Base-by-base conservation (phyloP, 2,888 invertebrate genomes). In the Cosmopolites sordidus region DNA sequence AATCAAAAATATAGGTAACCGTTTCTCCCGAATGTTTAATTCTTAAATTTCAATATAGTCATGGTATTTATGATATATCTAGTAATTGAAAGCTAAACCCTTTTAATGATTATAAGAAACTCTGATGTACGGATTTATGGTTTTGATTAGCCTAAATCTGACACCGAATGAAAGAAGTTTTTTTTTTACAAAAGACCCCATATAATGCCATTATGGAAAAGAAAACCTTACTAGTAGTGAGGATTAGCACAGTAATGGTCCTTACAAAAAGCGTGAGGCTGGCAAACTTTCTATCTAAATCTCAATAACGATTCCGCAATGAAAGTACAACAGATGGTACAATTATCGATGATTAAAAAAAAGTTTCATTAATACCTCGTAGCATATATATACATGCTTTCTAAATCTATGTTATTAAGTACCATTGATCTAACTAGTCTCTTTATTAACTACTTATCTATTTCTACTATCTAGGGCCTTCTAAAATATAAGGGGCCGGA, bases 261-360 rank as follows among this genome's bases (percentile, higher is more conserved):
- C 49, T 58, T 61, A 65, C 62, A 65, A 64, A 62, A 71, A 71
- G 70, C 71, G 65, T 67, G 72, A 69, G 73, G 74, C 72, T 73
- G 74, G 74, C 74, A 73, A 74, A 73, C 73, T 72, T 69, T 60
- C 51, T 58, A 33, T 33, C 33, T 33, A 33, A 12, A 22, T 22
- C 22, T 22, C 22, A n/a, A 33, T 33, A 12, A 33, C 33, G 33
- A 33, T 12, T 33, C 12, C 2, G 33, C 33, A 33, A 33, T 12
- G 12, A 33, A 33, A n/a, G 11, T 33, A 4, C 12, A 33, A 5
- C 33, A 33, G 33, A 33, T 33, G 33, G 33, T 33, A 33, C 33
- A 6, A 33, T 33, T 9, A 33, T 22, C 22, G 8, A 33, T n/a
- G 33, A n/a, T 33, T 33, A 12, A 33, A 12, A 27, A 27, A 5